Evolutionary conservation across 1,140 invertebrate genomes (phyloP), one percentile per base, ranked within the genome.

Genomic region (Drosophila burlai): DNA sequence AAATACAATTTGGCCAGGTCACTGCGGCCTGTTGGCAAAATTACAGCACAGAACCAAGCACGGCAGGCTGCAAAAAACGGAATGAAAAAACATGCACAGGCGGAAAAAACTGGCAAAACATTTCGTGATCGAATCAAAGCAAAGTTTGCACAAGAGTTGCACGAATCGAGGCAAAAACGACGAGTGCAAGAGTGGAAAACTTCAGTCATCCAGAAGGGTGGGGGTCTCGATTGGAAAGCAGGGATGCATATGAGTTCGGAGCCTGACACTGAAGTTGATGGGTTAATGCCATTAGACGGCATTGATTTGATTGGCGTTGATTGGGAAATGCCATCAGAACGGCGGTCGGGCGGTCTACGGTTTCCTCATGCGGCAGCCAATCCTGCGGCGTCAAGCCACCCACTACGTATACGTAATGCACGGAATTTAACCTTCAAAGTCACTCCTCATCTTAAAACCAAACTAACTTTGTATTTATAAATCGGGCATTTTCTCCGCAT

Each of bases 221-320:
- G 29, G 29, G 45, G 58, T 47, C 21, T 47, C 45, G 67, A 43
- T 72, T 60, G 54, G 54, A 50, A 43, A 43, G 38, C 69, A 38
- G 54, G 67, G 49, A 72, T 79, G 76, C 76, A 79, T 79, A 79
- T 71, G 61, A 43, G 31, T 45, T 26, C 42, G 47, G 47, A 57
- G 60, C 63, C 80, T 77, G 81, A 79, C 78, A 90, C 74, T 84
- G 81, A 81, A 81, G 84, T 76, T 90, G 85, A 90, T 82, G 86
- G 85, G 81, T 85, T 90, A 90, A 90, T 90, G 85, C 85, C 85
- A 90, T 90, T 90, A 90, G 85, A 74, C 85, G 75, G 85, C 75
- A 90, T 90, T 90, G 85, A 90, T 90, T 90, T 90, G 85, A 90
- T 90, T 90, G 85, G 85, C 85, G 85, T 85, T 90, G 85, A 90